Percentiles rank a stretch among this genome's conserved stretches.
These are phyloP conservation scores for Pammene aurita DNA, from an alignment of 2,888 invertebrate genomes.

Conservation along the genomic window DNA sequence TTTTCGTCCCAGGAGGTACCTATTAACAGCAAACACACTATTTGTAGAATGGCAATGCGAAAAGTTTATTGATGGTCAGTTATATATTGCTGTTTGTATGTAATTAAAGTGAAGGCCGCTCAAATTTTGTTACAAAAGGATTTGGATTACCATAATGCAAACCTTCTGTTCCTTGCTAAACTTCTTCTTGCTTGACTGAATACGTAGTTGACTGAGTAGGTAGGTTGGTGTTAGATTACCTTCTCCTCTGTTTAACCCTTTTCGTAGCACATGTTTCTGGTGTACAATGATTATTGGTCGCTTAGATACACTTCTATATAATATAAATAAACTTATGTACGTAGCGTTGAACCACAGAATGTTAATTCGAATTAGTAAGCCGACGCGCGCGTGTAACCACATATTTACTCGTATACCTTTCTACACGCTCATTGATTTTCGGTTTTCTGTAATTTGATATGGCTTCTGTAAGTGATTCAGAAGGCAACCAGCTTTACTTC, in stretches of 20 bases:
- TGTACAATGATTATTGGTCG: background rate
- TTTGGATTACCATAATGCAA: no score
- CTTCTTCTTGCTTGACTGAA: no score
- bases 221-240: background rate
- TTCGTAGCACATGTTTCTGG: background rate
- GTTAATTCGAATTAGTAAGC: conserved; percentile 40
- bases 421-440: conserved; percentile 19
- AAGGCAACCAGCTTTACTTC: conserved; percentile 12
- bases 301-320: background rate
- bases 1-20: background rate
- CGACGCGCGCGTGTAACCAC: conserved; percentile 31
- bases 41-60: background rate
- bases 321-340: background rate
- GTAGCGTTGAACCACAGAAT: conserved; percentile 30
- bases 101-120: background rate
- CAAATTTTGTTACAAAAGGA: no score
- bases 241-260: background rate
- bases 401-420: conserved; percentile 27
- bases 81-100: background rate
- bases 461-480: conserved; percentile 24
- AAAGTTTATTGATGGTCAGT: background rate
- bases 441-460: conserved; percentile 22
- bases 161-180: no score
- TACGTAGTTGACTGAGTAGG: no score
- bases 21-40: conserved; percentile 1